phyloP scores from a whole-genome alignment of 2,113 vertebrate genomes.

The Ophiodon elongatus region DNA sequence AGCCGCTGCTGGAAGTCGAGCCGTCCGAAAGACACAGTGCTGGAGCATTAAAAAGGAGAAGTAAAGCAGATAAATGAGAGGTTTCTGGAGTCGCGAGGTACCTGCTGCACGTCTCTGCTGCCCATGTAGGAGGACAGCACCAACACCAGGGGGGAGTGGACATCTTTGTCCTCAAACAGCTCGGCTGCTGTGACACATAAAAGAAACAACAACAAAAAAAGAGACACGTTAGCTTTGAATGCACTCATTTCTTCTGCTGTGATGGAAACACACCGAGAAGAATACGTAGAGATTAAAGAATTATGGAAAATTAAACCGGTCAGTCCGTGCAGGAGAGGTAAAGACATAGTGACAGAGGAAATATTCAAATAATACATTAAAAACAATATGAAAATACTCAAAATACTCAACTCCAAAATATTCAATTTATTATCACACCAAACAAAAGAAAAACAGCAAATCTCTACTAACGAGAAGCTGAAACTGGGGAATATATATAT shows the following conservation, averaged over 20 bases:
- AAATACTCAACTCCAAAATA: too few relatives aligned
- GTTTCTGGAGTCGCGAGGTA: constrained; percentile 48
- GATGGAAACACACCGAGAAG: too few relatives aligned
- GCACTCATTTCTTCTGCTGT: constrained; percentile 62
- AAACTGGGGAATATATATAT: neutral
- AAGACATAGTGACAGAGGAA: neutral
- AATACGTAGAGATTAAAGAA: too few relatives aligned
- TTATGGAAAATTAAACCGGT: too few relatives aligned
- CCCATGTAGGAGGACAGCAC: constrained; percentile 87
- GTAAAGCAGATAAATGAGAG: neutral
- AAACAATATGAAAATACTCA: neutral
- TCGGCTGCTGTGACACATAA: constrained; percentile 80
- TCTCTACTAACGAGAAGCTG: neutral
- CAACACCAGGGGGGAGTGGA: constrained; percentile 88
- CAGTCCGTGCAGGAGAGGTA: too few relatives aligned
- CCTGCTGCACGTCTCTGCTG: constrained; percentile 91
- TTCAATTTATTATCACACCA: too few relatives aligned
- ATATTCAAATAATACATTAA: too few relatives aligned
- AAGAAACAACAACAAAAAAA: neutral
- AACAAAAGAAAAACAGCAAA: too few relatives aligned
- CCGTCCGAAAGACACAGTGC: neutral
- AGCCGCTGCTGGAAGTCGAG: neutral
- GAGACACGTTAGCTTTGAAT: constrained; percentile 51
- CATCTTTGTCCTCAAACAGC: constrained; percentile 88
- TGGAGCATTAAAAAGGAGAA: neutral